phyloP scores from a whole-genome alignment of 2,888 invertebrate genomes.

The Amphipoea oculea region DNA sequence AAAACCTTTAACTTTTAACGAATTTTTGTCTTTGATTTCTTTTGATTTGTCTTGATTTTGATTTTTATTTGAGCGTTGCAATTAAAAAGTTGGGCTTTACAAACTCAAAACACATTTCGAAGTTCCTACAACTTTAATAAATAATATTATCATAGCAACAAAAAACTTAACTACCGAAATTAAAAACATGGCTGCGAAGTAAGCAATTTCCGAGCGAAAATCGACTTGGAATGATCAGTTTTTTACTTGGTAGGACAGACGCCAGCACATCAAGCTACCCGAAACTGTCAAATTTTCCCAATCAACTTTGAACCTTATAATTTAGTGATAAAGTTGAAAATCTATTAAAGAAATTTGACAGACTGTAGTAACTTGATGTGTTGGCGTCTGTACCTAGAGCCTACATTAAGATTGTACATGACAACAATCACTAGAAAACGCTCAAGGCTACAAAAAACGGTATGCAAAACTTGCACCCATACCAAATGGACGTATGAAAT shows the following conservation, averaged over 20 bases:
- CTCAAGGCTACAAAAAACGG: slow-evolving; percentile 55
- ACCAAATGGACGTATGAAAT: slow-evolving; percentile 83
- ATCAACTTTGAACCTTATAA: no score
- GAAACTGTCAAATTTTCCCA: no score
- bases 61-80: slow-evolving; percentile 26
- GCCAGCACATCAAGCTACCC: no score
- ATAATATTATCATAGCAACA: slow-evolving; percentile 34
- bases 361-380: no score
- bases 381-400: neutral
- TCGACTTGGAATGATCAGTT: slow-evolving; percentile 53
- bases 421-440: slow-evolving; percentile 52
- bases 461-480: slow-evolving; percentile 80
- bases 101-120: slow-evolving; percentile 20
- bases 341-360: no score
- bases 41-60: neutral
- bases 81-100: slow-evolving; percentile 39
- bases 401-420: slow-evolving; percentile 39
- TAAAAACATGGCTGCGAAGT: slow-evolving; percentile 51
- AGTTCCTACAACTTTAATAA: slow-evolving; percentile 33
- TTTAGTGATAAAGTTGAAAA: no score
- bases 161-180: slow-evolving; percentile 57
- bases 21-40: neutral
- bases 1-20: slow-evolving; percentile 9
- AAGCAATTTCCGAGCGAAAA: slow-evolving; percentile 55
- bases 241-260: slow-evolving; percentile 24